A percentile compares a stretch with the other conserved stretches of the same genome.
Evolutionary conservation across 2,888 invertebrate genomes (phyloP).

Genomic region (Oxystoma pomonae): DNA sequence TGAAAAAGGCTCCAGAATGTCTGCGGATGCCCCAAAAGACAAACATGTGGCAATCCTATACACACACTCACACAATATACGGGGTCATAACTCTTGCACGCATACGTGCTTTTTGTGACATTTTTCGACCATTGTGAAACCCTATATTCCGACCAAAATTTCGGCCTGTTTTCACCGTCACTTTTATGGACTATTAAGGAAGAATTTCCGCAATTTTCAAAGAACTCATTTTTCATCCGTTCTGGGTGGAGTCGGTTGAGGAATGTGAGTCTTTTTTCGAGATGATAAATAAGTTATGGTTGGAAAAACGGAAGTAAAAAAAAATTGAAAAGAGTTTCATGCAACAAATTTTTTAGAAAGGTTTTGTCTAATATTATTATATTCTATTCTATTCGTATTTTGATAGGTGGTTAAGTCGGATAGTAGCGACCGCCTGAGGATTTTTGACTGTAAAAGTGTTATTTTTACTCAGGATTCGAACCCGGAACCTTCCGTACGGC

Average conservation of each 20-base stretch:
- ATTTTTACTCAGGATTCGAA: too few relatives aligned
- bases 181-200: background rate
- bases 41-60: background rate
- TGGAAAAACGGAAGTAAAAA: slow-evolving; percentile 1
- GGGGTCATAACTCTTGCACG: background rate
- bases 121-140: background rate
- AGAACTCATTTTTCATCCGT: background rate
- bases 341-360: too few relatives aligned
- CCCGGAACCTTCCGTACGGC: too few relatives aligned
- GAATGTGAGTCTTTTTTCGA: background rate
- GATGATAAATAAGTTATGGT: too few relatives aligned
- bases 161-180: background rate
- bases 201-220: background rate
- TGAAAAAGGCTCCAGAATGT: background rate
- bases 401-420: too few relatives aligned
- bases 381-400: too few relatives aligned
- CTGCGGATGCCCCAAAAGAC: background rate
- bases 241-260: background rate
- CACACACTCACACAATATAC: too few relatives aligned
- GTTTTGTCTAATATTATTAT: too few relatives aligned
- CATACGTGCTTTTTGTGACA: background rate
- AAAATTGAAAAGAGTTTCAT: too few relatives aligned
- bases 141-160: background rate
- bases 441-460: too few relatives aligned
- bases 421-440: too few relatives aligned